Percentiles rank a stretch among this genome's conserved stretches.
Conservation (phyloP, 1,140 invertebrate species). For the Conus ventricosus region DNA sequence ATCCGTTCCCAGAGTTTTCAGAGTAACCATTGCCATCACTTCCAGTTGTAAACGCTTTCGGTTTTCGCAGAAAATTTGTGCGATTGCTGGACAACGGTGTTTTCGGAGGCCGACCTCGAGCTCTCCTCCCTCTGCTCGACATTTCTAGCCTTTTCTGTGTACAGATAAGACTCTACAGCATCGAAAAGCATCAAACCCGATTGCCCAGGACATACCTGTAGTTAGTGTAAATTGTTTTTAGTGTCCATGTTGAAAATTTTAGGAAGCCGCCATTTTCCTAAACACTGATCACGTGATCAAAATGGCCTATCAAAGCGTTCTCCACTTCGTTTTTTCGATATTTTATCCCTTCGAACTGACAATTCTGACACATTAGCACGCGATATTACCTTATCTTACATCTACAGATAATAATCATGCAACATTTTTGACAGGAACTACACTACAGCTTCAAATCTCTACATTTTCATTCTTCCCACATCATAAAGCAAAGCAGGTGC, state of each 20-base stretch:
- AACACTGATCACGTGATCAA: conserved; percentile 72
- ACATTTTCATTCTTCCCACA: conserved; percentile 22
- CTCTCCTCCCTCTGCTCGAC: conserved; percentile 89
- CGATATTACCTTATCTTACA: conserved; percentile 29
- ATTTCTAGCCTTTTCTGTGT: conserved; percentile 78
- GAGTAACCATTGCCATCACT: conserved; percentile 81
- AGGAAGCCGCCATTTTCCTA: conserved; percentile 74
- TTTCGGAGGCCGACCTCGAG: conserved; percentile 91
- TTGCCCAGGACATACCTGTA: conserved; percentile 29
- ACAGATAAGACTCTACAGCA: conserved; percentile 73
- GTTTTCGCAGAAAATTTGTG: conserved; percentile 92
- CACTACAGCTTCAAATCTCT: conserved; percentile 26
- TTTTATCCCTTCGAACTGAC: conserved; percentile 21
- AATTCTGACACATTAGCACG: conserved; percentile 13
- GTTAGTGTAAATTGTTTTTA: conserved; percentile 53
- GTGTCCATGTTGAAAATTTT: conserved; percentile 74
- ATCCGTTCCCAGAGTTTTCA: conserved; percentile 80
- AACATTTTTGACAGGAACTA: conserved; percentile 30
- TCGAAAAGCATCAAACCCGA: conserved; percentile 21
- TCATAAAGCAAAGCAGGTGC: conserved; percentile 26
- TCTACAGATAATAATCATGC: conserved; percentile 26
- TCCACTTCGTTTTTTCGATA: conserved; percentile 36
- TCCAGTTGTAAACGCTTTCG: conserved; percentile 84
- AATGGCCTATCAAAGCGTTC: conserved; percentile 53
- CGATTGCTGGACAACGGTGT: conserved; percentile 87